Percentiles rank a stretch among this genome's conserved stretches.
Conservation (phyloP, 2,888 invertebrate genomes). For the Callosobruchus maculatus region DNA sequence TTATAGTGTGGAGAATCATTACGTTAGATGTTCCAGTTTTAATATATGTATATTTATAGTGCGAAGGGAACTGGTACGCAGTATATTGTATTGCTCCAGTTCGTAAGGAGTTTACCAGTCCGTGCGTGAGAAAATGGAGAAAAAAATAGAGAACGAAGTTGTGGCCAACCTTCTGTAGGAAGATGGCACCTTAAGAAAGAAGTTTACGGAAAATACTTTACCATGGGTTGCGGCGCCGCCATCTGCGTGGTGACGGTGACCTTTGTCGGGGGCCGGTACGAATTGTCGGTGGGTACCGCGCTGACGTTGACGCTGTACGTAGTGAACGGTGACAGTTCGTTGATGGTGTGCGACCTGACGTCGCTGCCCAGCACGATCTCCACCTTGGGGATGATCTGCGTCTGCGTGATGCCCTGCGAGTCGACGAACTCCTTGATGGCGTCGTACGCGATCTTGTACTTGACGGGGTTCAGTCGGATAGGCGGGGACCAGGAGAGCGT, state of each 20-base stretch:
- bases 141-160: too few species aligned
- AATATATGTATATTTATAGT: too few species aligned
- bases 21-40: too few species aligned
- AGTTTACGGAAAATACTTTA: too few species aligned
- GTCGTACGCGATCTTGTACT: conserved; percentile 87
- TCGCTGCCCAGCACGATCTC: conserved; percentile 71
- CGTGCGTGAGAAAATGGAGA: too few species aligned
- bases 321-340: conserved; percentile 88
- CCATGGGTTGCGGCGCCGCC: conserved; percentile 95
- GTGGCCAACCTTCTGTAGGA: too few species aligned
- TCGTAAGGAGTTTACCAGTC: too few species aligned
- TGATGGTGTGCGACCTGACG: conserved; percentile 71
- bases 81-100: too few species aligned
- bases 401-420: conserved; percentile 88
- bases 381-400: conserved; percentile 71
- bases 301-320: conserved; percentile 93
- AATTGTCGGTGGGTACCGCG: conserved; percentile 78
- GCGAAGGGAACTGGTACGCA: too few species aligned
- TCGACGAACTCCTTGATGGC: conserved; percentile 93
- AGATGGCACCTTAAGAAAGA: too few species aligned
- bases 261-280: conserved; percentile 84
- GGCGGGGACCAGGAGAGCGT: conserved; percentile 88
- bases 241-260: conserved; percentile 94
- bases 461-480: conserved; percentile 81
- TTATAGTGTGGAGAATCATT: too few species aligned